Conservation (phyloP, 2,888 invertebrate genomes). For the Papilio protenor region DNA sequence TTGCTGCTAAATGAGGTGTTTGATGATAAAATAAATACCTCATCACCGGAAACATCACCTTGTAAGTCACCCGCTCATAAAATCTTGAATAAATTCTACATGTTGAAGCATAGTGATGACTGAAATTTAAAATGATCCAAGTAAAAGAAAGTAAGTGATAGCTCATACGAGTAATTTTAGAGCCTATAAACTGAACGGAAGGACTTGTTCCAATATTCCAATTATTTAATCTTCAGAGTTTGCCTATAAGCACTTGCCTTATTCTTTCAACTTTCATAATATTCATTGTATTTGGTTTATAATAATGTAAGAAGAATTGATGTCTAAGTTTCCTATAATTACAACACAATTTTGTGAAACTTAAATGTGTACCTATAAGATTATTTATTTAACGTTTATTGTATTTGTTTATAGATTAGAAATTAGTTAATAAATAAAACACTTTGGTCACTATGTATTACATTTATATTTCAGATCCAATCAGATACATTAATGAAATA, state of each 20-base stretch:
- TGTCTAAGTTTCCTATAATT: neutral
- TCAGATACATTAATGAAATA: neutral
- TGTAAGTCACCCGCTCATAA: slow-evolving; percentile 64
- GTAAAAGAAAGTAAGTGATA: neutral
- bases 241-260: neutral
- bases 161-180: neutral
- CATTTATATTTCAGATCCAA: slow-evolving; percentile 4
- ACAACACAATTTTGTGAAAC: neutral
- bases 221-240: neutral
- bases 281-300: neutral
- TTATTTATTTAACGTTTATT: no score
- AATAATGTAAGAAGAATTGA: slow-evolving; percentile 9
- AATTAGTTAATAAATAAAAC: neutral
- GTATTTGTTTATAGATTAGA: neutral
- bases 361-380: neutral
- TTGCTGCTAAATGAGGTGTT: neutral
- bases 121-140: slow-evolving; percentile 14
- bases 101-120: slow-evolving; percentile 60
- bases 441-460: neutral
- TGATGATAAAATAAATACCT: slow-evolving; percentile 16
- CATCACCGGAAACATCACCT: slow-evolving; percentile 61
- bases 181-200: neutral
- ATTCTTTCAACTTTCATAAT: neutral
- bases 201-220: neutral
- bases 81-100: slow-evolving; percentile 67